Base-by-base conservation (phyloP, 2,113 vertebrate genomes). In the Psammodynastes pulverulentus region DNA sequence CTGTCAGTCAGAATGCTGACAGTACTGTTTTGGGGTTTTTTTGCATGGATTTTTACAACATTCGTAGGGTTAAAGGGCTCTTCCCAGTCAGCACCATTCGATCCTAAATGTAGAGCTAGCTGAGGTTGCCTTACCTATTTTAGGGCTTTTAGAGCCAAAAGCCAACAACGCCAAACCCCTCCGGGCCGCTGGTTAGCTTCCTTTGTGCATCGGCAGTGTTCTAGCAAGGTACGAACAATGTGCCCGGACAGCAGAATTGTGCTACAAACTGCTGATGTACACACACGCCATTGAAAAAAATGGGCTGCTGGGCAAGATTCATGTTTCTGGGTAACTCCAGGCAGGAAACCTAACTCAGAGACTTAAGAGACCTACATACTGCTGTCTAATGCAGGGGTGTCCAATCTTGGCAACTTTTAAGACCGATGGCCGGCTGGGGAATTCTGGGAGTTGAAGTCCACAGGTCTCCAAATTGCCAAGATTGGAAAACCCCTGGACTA, bases 91-190 rank as follows among this genome's bases (percentile, higher is more conserved):
- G 24, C 89, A 87, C 90, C 90, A 84, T 8, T 94, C 93, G 1
- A 0, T 0, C 8, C 4, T 4, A 0, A 45, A 1, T 90, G 89
- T 88, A 54, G 79, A 94, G 92, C 87, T 93, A 94, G 39, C 94
- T 95, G 94, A 90, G 88, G 91, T 87, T 94, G 96, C 96, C 96
- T 97, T 96, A 95, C 5, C 92, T 51, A n/a, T 56, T 56, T 90
- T 85, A 87, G 92, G 58, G 46, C 91, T 84, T 84, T 84, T 10
- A 91, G 94, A 92, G 9, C 85, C 95, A 94, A 87, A 95, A 94
- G 48, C 21, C 21, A 54, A 85, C 23, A 85, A 79, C 67, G 3
- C n/a, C 39, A 19, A 34, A 8, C 17, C 67, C 34, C 17, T 79
- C 34, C 72, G 0, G 3, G 34, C 17, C 72, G 0, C 0, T 1